Evolutionary conservation across 2,888 invertebrate genomes (phyloP).

Genomic region (Torymus aiolomorphi): DNA sequence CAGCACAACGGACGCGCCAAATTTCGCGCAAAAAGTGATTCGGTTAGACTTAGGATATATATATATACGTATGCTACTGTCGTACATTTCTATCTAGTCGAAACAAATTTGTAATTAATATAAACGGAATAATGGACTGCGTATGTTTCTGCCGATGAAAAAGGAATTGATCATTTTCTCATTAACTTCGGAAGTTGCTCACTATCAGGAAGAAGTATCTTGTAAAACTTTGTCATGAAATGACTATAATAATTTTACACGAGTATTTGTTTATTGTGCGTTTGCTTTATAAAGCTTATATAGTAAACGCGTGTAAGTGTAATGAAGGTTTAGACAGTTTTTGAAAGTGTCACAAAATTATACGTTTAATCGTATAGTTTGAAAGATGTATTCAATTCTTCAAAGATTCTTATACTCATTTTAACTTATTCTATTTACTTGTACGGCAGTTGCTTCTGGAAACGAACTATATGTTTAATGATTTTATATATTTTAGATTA

Average conservation of each 20-base stretch:
- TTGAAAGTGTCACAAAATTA: slow-evolving; percentile 12
- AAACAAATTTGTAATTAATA: slow-evolving; percentile 42
- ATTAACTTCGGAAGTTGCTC: slow-evolving; percentile 63
- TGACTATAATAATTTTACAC: slow-evolving; percentile 70
- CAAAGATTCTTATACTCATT: background rate
- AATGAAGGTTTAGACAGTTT: slow-evolving; percentile 15
- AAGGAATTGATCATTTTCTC: slow-evolving; percentile 71
- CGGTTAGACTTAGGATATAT: slow-evolving; percentile 26
- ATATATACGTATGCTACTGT: slow-evolving; percentile 27
- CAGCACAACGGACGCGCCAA: slow-evolving; percentile 21
- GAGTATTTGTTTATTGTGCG: slow-evolving; percentile 42
- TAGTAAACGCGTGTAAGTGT: slow-evolving; percentile 34
- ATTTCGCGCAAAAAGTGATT: slow-evolving; percentile 18
- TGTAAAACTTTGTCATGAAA: slow-evolving; percentile 69
- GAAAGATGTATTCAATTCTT: too few species aligned
- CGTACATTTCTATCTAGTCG: slow-evolving; percentile 51
- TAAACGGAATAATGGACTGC: slow-evolving; percentile 39
- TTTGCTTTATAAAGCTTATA: slow-evolving; percentile 38
- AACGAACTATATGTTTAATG: slow-evolving; percentile 26
- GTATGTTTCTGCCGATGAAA: slow-evolving; percentile 59
- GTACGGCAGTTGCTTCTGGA: slow-evolving; percentile 39
- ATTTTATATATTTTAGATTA: slow-evolving; percentile 23
- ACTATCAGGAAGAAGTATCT: slow-evolving; percentile 58
- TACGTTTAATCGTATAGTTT: background rate
- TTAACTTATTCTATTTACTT: slow-evolving; percentile 11